A percentile compares a stretch with the other conserved stretches of the same genome.
phyloP scores from a whole-genome alignment of 2,888 invertebrate species.

The Carpatolechia fugitivella region DNA sequence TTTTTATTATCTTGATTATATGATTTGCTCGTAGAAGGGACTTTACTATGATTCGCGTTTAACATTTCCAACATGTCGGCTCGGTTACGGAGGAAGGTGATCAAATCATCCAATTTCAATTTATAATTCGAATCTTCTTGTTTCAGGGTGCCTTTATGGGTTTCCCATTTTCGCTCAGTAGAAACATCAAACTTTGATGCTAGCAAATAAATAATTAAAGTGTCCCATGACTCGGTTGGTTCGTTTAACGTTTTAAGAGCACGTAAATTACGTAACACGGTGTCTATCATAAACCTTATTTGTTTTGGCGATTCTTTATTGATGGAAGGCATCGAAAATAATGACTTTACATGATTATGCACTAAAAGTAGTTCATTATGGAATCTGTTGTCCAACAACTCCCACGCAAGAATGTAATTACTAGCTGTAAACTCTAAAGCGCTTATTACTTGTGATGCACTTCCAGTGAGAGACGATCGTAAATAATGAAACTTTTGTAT shows the following conservation, averaged over 20 bases:
- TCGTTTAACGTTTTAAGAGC: conserved; percentile 4
- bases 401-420: neutral
- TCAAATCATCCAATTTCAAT: neutral
- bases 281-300: neutral
- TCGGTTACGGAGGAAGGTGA: neutral
- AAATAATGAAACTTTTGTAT: neutral
- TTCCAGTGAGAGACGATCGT: neutral
- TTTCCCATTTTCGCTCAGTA: conserved; percentile 24
- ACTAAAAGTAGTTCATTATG: neutral
- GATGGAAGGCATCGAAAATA: conserved; percentile 11
- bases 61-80: neutral
- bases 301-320: neutral
- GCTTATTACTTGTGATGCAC: neutral
- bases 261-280: neutral
- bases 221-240: conserved; percentile 16
- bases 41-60: neutral
- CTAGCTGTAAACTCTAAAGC: neutral
- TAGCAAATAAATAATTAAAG: conserved; percentile 21
- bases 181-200: conserved; percentile 21
- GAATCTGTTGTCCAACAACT: neutral
- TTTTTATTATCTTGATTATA: too few species aligned
- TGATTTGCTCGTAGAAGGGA: neutral
- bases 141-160: conserved; percentile 3
- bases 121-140: neutral
- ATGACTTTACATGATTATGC: conserved; percentile 10